Percentiles rank a stretch among this genome's conserved stretches.
These are phyloP conservation scores for Eidolon helvum DNA, from an alignment of 2,113 vertebrate genomes.

Conservation along the genomic window DNA sequence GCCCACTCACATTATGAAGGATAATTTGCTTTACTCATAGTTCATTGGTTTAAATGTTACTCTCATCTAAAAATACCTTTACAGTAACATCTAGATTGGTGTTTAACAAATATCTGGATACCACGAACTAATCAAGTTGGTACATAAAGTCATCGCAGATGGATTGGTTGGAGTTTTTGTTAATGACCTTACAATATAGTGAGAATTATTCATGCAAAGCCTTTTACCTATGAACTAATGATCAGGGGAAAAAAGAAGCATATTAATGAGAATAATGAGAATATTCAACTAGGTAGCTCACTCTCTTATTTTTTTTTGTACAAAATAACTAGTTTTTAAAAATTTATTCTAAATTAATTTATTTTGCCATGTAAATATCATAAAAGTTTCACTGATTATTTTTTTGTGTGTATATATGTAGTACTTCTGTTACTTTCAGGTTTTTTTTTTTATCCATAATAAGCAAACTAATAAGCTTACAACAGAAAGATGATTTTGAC, in stretches of 20 bases:
- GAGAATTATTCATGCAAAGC: background rate
- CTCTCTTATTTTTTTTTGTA: background rate
- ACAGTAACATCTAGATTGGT: background rate
- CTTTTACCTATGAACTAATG: background rate
- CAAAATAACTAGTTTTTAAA: background rate
- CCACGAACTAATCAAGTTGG: background rate
- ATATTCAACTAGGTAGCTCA: background rate
- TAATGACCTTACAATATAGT: background rate
- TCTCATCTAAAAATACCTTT: background rate
- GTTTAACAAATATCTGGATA: background rate
- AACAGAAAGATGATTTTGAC: background rate
- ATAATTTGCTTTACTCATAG: background rate
- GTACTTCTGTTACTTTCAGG: background rate
- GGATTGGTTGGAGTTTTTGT: background rate
- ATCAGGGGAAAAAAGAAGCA: background rate
- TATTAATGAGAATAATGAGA: background rate
- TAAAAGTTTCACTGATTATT: background rate
- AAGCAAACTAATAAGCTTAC: background rate
- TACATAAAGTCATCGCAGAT: background rate
- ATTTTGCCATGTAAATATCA: background rate
- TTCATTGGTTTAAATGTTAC: background rate
- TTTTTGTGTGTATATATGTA: background rate
- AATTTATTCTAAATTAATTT: background rate
- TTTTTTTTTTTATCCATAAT: background rate
- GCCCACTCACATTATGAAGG: background rate